These are phyloP conservation scores for Catharus minimus DNA, from an alignment of 2,113 vertebrate genomes.

Conservation along the genomic window DNA sequence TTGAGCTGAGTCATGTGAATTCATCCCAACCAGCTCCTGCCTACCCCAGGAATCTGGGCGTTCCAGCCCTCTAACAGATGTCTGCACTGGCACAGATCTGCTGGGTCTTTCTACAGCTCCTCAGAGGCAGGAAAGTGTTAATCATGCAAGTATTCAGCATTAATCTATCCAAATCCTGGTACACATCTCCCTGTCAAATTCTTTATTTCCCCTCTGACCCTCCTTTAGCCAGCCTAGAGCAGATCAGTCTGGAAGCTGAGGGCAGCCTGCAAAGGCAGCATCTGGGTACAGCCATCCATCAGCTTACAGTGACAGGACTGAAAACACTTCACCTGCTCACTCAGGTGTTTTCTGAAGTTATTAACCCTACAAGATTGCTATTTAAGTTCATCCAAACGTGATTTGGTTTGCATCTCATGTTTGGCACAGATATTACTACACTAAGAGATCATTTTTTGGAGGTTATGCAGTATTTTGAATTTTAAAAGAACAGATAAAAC, in stretches of 20 bases:
- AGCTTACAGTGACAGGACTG: neutral
- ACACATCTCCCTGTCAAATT: constrained; percentile 17
- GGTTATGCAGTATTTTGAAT: neutral
- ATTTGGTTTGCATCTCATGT: neutral
- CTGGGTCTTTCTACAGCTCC: neutral
- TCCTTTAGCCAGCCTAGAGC: neutral
- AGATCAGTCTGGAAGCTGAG: neutral
- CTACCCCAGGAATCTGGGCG: neutral
- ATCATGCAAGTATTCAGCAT: neutral
- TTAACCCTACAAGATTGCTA: neutral
- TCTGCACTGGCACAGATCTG: neutral
- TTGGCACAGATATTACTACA: neutral
- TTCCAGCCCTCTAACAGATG: neutral
- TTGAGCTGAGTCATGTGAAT: constrained; percentile 30
- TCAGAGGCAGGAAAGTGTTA: constrained; percentile 13
- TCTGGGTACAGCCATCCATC: neutral
- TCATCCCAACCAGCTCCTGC: neutral
- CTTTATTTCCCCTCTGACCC: constrained; percentile 41
- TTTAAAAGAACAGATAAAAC: neutral
- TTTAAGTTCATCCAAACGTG: neutral
- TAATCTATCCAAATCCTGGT: neutral
- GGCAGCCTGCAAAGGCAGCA: neutral
- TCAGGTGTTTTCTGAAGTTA: neutral
- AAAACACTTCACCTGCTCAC: neutral
- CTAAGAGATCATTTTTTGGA: neutral